Evolutionary conservation across 2,113 vertebrate species (phyloP).

Genomic region (Myiagra hebetior): DNA sequence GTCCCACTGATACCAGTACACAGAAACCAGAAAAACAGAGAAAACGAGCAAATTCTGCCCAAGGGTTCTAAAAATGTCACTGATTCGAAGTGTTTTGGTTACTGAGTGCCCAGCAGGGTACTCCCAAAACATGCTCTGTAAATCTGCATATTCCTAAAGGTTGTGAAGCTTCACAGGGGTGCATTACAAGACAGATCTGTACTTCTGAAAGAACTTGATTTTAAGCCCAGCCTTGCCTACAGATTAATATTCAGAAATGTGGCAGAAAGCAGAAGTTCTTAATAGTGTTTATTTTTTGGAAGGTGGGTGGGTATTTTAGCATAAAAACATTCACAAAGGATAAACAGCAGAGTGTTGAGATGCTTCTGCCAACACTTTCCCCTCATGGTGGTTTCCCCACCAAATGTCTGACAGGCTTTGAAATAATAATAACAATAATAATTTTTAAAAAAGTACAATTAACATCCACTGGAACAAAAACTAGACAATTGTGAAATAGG

Average conservation of each 20-base stretch:
- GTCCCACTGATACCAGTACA: neutral
- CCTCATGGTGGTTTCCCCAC: neutral
- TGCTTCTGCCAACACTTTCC: neutral
- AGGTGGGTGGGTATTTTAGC: too few species aligned
- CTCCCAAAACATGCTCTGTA: neutral
- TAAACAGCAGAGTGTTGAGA: neutral
- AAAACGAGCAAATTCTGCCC: neutral
- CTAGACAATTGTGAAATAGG: neutral
- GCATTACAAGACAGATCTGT: neutral
- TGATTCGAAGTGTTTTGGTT: neutral
- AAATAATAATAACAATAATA: neutral
- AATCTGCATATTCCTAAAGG: neutral
- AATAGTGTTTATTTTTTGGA: neutral
- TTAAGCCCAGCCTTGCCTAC: neutral
- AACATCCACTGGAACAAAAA: neutral
- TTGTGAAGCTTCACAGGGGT: neutral
- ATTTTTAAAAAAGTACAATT: accelerated
- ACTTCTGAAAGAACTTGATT: neutral
- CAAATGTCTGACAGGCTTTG: neutral
- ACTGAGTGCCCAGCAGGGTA: neutral
- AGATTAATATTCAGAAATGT: neutral
- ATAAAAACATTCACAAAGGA: neutral
- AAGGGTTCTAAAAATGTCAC: neutral
- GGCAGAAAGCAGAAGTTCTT: neutral
- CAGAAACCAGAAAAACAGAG: neutral